Conservation (phyloP, 2,113 vertebrate genomes). For the Prolemur simus region DNA sequence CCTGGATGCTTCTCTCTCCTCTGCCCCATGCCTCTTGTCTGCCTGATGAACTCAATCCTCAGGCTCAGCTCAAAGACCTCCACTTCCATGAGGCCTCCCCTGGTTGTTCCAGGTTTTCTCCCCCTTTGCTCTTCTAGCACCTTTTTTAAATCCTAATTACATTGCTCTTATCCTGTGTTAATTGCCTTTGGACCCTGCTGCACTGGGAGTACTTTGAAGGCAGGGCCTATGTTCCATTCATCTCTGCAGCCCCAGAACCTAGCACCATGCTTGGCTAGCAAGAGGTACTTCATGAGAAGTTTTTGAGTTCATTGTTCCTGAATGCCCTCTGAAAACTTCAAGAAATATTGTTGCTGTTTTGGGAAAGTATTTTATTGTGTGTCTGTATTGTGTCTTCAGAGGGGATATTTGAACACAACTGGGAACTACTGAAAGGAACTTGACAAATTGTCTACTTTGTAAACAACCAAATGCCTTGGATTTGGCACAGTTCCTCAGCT, state of each 20-base stretch:
- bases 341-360: not conserved
- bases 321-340: not conserved
- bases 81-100: not conserved
- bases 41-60: not conserved
- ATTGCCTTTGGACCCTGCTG: not conserved
- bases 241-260: not conserved
- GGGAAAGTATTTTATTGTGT: not conserved
- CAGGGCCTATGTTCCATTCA: not conserved
- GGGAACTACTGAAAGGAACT: slow-evolving; percentile 14
- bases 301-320: not conserved
- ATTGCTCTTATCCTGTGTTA: not conserved
- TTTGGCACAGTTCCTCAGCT: not conserved
- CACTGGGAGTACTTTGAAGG: not conserved
- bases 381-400: slow-evolving; percentile 4
- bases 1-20: not conserved
- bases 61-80: not conserved
- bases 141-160: not conserved
- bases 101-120: not conserved
- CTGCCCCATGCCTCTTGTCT: not conserved
- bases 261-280: not conserved
- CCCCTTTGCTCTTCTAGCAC: not conserved
- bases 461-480: not conserved
- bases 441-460: slow-evolving; percentile 42
- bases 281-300: not conserved
- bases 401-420: not conserved